These are phyloP conservation scores for Vespertilio murinus DNA, from an alignment of 2,797 vertebrate species.

Conservation along the genomic window DNA sequence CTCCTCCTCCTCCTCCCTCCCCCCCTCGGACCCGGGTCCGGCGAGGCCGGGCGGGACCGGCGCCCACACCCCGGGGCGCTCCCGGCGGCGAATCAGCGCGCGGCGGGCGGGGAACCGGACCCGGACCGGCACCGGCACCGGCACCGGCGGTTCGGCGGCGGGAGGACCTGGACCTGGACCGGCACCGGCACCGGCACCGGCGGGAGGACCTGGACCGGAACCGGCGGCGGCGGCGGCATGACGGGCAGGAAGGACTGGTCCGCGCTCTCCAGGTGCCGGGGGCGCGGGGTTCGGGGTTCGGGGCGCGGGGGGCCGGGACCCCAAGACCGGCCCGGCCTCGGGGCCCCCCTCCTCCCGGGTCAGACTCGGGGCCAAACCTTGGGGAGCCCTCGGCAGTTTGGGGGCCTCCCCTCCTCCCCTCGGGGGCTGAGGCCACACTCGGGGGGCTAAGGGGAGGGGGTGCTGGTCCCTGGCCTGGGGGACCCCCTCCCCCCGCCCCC, in stretches of 20 bases:
- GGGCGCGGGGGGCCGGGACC: too few species aligned
- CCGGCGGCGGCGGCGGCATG: slow-evolving; percentile 81
- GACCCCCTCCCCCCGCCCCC: too few species aligned
- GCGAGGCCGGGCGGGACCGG: background rate
- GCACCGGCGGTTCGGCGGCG: slow-evolving; percentile 58
- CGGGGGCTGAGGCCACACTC: background rate
- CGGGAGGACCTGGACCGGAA: slow-evolving; percentile 81
- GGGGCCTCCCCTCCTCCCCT: background rate
- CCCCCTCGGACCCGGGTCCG: too few species aligned
- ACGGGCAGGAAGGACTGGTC: slow-evolving; percentile 94
- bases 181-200: slow-evolving; percentile 67
- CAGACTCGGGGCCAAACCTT: background rate
- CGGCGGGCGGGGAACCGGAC: background rate
- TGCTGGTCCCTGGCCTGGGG: background rate
- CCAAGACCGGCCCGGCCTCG: too few species aligned
- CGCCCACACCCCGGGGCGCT: slow-evolving; percentile 48
- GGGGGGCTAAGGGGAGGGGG: background rate
- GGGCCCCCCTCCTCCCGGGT: background rate
- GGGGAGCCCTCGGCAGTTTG: too few species aligned
- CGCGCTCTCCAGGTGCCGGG: slow-evolving; percentile 91
- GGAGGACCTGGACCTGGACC: slow-evolving; percentile 75
- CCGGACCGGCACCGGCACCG: too few species aligned
- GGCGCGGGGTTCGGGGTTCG: background rate
- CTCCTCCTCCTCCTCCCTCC: too few species aligned
- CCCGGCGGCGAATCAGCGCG: slow-evolving; percentile 25